Conservation (phyloP, 2,888 invertebrate genomes). For the Heliconius ethilla region DNA sequence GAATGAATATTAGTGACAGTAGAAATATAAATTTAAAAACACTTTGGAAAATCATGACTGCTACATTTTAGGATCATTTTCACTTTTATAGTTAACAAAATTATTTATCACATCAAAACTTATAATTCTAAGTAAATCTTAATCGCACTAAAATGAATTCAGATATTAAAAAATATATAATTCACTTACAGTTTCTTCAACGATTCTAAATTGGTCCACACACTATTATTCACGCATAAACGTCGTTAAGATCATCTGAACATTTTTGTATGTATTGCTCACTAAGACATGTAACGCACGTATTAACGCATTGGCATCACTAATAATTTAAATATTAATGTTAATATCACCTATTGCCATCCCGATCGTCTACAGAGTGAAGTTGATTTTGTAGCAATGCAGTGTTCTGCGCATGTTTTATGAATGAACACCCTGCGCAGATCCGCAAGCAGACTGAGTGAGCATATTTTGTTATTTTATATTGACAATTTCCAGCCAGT, state of each 20-base stretch:
- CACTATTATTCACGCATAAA: conserved; percentile 42
- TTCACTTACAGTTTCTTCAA: conserved; percentile 54
- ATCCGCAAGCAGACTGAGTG: conserved; percentile 54
- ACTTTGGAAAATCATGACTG: not conserved
- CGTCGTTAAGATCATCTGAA: conserved; percentile 55
- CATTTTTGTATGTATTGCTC: conserved; percentile 55
- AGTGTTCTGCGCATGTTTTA: conserved; percentile 77
- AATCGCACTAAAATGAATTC: not conserved
- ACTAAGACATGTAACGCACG: conserved; percentile 46
- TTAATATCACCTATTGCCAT: conserved; percentile 62
- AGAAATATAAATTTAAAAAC: not conserved
- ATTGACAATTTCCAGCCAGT: conserved; percentile 69
- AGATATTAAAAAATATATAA: conserved; percentile 24
- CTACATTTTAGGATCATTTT: not conserved
- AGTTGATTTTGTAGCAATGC: conserved; percentile 79
- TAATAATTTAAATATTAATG: conserved; percentile 58
- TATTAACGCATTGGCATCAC: conserved; percentile 50
- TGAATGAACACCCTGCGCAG: conserved; percentile 70
- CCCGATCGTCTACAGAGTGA: conserved; percentile 61
- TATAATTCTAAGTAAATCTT: not conserved
- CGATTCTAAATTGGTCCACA: conserved; percentile 50
- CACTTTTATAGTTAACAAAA: not conserved
- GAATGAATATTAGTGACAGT: not conserved
- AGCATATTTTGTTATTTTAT: conserved; percentile 66
- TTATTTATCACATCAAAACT: not conserved